phyloP scores from a whole-genome alignment of 2,113 vertebrate genomes.

The Oreotrochilus melanogaster region DNA sequence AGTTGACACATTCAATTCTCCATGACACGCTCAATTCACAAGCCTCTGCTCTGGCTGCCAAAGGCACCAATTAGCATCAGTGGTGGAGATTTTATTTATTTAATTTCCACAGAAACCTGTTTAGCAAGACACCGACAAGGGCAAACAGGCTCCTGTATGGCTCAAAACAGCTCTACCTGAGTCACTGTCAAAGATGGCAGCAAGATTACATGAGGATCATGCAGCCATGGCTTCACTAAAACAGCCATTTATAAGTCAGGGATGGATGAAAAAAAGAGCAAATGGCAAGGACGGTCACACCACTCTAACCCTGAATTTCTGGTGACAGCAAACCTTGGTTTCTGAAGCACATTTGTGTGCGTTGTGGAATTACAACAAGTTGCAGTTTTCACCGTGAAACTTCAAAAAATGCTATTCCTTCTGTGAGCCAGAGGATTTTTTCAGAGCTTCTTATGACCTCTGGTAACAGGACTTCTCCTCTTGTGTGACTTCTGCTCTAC shows the following conservation, averaged over 20 bases:
- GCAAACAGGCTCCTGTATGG: not conserved
- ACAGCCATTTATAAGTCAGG: not conserved
- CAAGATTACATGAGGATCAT: not conserved
- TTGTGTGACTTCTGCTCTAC: accelerated
- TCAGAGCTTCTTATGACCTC: not conserved
- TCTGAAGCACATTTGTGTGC: not conserved
- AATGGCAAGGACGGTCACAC: not conserved
- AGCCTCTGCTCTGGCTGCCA: constrained; percentile 46
- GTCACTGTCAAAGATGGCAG: constrained; percentile 20
- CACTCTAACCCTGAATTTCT: not conserved
- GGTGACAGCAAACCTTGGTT: not conserved
- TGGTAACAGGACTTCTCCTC: not conserved
- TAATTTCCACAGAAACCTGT: constrained; percentile 49
- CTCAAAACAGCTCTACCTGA: not conserved
- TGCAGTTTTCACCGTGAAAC: not conserved
- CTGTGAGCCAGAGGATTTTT: not conserved
- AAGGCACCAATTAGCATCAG: constrained; percentile 61
- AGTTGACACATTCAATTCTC: constrained; percentile 67
- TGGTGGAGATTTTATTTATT: constrained; percentile 48
- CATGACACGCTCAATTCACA: constrained; percentile 60
- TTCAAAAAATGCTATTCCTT: not conserved
- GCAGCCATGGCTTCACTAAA: not conserved
- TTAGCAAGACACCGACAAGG: constrained; percentile 15
- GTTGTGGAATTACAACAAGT: accelerated
- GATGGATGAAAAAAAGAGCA: not conserved